Evolutionary conservation across 2,888 invertebrate genomes (phyloP), one percentile per base, ranked within the genome.

Genomic region (Macaria notata): DNA sequence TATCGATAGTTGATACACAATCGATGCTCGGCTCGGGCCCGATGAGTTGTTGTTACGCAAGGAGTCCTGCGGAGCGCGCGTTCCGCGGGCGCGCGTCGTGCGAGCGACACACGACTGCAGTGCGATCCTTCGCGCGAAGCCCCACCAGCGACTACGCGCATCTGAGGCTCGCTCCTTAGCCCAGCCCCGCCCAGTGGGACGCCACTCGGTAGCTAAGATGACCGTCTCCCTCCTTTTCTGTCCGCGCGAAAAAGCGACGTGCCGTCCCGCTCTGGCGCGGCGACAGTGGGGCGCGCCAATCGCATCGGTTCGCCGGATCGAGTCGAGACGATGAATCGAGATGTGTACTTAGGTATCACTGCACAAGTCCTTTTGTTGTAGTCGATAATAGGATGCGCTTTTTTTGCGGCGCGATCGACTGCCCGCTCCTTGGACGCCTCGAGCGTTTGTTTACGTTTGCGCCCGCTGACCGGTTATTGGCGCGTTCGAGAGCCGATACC

Each of bases 111-210:
- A 86, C 93, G 93, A 91, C 91, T 90, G 91, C 90, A 91, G 87
- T 93, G 92, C 89, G 89, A 87, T 89, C 92, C 88, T 90, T 88
- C 89, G 91, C 80, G 79, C 87, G 88, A 84, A 88, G 85, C 92
- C 93, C 93, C 93, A 92, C 93, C 93, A 92, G 88, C 92, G 9
- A 88, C 92, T 87, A 85, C 90, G 92, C 93, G 93, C 93, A 93
- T 93, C 93, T 91, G 87, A 92, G 92, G 91, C 89, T 88, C 91
- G 83, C 88, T 91, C 86, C 88, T 86, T 86, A 81, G 84, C 86
- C 83, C 88, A 86, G 92, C 93, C 92, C 93, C 93, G 93, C 93
- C 93, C 92, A 87, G 88, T 88, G 88, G 92, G 93, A 88, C 88
- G 91, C 90, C 72, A 87, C 90, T 86, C 89, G 84, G 78, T 75